These are phyloP conservation scores for Lysandra bellargus DNA, from an alignment of 2,888 invertebrate species.

Conservation along the genomic window DNA sequence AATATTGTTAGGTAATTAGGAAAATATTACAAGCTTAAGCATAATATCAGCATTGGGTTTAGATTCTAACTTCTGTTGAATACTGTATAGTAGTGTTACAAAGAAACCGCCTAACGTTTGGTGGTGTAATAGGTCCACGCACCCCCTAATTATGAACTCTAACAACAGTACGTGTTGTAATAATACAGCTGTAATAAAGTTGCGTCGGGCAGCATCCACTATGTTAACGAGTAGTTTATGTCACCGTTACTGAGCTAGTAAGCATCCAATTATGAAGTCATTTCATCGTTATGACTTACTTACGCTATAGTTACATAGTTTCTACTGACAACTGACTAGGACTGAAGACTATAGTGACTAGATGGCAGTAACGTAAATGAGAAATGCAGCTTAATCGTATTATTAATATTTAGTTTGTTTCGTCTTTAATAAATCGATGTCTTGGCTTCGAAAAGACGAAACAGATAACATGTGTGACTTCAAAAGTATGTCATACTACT, in stretches of 20 bases:
- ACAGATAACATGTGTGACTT: too few relatives aligned
- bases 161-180: background rate
- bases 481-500: too few relatives aligned
- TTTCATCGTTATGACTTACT: background rate
- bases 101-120: background rate
- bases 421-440: too few relatives aligned
- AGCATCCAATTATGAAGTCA: constrained; percentile 6
- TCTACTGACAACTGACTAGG: background rate
- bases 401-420: background rate
- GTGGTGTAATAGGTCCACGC: background rate
- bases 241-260: background rate
- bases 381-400: background rate
- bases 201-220: background rate
- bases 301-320: background rate
- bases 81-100: background rate
- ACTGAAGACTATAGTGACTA: too few relatives aligned
- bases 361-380: background rate
- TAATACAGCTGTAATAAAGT: constrained; percentile 9
- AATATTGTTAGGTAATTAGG: too few relatives aligned
- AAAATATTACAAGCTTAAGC: background rate
- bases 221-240: background rate
- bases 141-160: background rate
- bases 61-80: background rate
- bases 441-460: too few relatives aligned
- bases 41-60: background rate